These are phyloP conservation scores for Phalacrocorax carbo DNA, from an alignment of 2,113 vertebrate species.

Conservation along the genomic window DNA sequence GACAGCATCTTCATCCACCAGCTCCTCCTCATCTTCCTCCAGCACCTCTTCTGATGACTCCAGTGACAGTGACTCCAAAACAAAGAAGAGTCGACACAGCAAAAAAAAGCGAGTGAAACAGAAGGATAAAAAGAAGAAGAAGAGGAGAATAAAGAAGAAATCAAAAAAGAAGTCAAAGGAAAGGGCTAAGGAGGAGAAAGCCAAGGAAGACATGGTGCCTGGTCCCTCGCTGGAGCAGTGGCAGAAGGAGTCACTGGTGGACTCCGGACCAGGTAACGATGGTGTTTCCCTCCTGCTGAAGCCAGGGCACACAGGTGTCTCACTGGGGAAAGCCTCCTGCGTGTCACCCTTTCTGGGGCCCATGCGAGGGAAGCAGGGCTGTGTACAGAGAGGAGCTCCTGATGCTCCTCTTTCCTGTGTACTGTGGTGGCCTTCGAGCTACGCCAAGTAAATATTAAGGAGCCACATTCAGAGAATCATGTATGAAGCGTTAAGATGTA, in stretches of 20 bases:
- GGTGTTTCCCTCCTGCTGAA: background rate
- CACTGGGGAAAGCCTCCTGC: accelerated
- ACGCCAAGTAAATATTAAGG: background rate
- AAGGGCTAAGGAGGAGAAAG: slow-evolving; percentile 62
- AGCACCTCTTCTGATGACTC: slow-evolving; percentile 66
- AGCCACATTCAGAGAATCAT: background rate
- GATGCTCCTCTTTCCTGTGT: accelerated
- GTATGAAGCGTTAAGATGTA: background rate
- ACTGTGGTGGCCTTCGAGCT: accelerated
- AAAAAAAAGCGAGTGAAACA: slow-evolving; percentile 71
- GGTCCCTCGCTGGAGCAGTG: slow-evolving; percentile 84
- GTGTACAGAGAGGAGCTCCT: background rate
- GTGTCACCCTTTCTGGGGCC: background rate
- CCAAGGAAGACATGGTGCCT: slow-evolving; percentile 31
- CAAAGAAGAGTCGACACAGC: slow-evolving; percentile 66
- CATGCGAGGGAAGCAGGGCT: background rate
- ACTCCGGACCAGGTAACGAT: slow-evolving; percentile 82
- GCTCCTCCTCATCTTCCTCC: slow-evolving; percentile 71
- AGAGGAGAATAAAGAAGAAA: slow-evolving; percentile 74
- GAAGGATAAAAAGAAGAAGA: slow-evolving; percentile 80
- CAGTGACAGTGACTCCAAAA: slow-evolving; percentile 70
- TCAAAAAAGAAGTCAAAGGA: slow-evolving; percentile 59
- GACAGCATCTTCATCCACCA: slow-evolving; percentile 72
- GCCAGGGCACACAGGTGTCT: no score
- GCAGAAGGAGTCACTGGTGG: slow-evolving; percentile 80